Conservation (phyloP, 2,113 vertebrate genomes). For the Cercopithecus mona region DNA sequence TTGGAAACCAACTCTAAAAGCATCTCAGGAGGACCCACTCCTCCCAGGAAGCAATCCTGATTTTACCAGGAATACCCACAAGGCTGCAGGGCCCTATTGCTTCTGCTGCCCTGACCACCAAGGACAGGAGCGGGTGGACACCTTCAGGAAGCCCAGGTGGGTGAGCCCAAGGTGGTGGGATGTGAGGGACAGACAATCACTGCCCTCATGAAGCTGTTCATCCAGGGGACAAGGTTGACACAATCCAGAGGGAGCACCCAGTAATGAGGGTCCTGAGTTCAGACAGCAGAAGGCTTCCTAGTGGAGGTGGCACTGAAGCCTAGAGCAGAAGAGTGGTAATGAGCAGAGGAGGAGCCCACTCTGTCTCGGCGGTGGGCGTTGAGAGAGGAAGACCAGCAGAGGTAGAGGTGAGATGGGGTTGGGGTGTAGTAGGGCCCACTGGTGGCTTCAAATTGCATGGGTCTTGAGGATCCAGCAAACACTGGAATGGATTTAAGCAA, state of each 20-base stretch:
- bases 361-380: too few species aligned
- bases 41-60: slow-evolving; percentile 45
- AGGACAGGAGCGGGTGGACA: slow-evolving; percentile 67
- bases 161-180: too few species aligned
- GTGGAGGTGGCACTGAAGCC: too few species aligned
- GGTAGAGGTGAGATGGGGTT: background rate
- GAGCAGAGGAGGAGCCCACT: background rate
- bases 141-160: slow-evolving; percentile 64
- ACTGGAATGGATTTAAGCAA: too few species aligned
- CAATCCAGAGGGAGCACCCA: fast-evolving
- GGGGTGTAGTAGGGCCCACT: background rate
- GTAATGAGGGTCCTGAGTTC: too few species aligned
- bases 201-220: too few species aligned
- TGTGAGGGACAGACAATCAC: too few species aligned
- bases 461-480: too few species aligned
- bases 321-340: too few species aligned
- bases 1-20: slow-evolving; percentile 78
- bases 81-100: fast-evolving
- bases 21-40: slow-evolving; percentile 50
- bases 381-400: background rate
- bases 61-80: background rate
- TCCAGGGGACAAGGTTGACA: background rate
- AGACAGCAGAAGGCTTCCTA: too few species aligned
- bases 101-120: slow-evolving; percentile 73
- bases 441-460: too few species aligned